These are phyloP conservation scores for Portunus trituberculatus DNA, from an alignment of 1,140 invertebrate genomes.

Conservation along the genomic window DNA sequence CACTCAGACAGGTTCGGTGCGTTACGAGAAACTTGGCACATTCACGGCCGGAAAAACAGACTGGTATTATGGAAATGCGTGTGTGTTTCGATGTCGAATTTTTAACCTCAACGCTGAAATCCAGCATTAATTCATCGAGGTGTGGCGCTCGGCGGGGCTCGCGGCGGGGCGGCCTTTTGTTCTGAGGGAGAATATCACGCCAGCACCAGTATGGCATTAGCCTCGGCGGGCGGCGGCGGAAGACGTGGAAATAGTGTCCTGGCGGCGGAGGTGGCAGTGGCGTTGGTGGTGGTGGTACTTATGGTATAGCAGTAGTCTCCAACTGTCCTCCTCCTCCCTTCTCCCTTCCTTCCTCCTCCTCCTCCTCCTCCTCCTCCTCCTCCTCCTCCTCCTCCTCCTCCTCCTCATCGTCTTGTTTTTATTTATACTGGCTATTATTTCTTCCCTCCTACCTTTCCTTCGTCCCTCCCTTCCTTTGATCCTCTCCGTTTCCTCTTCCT, in stretches of 20 bases:
- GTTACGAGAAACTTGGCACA: not conserved
- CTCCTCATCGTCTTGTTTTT: not conserved
- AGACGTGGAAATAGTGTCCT: not conserved
- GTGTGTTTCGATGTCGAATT: not conserved
- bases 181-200: not conserved
- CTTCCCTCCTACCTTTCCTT: not conserved
- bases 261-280: not conserved
- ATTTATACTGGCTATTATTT: not conserved
- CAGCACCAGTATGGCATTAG: not conserved
- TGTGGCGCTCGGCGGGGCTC: not conserved
- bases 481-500: not conserved
- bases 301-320: no score
- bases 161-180: not conserved
- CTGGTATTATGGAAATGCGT: slow-evolving; percentile 34
- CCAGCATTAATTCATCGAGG: not conserved
- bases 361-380: not conserved
- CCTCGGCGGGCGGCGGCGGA: not conserved
- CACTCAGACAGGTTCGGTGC: not conserved
- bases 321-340: no score
- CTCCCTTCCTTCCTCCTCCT: not conserved
- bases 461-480: no score
- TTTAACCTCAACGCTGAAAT: not conserved
- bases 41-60: not conserved
- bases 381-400: not conserved
- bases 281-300: not conserved